A percentile compares a stretch with the other conserved stretches of the same genome.
These are phyloP conservation scores for Nymphalis urticae DNA, from an alignment of 2,888 invertebrate species.

Conservation along the genomic window DNA sequence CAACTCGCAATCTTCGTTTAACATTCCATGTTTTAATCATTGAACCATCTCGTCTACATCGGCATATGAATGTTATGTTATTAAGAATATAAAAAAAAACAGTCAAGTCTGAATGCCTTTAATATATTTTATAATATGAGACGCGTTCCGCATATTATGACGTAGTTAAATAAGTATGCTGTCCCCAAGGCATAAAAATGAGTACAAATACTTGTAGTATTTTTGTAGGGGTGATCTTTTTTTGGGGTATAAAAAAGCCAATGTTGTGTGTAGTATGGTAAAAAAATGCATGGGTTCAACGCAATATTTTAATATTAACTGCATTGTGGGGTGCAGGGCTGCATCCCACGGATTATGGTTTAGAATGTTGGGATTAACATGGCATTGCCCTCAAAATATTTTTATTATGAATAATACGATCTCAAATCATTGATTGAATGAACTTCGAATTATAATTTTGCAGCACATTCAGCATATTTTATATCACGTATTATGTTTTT, in stretches of 20 bases:
- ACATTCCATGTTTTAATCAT: too few relatives aligned
- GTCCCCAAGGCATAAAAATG: slow-evolving; percentile 58
- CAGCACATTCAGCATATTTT: too few relatives aligned
- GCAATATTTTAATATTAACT: slow-evolving; percentile 82
- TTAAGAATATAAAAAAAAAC: neutral
- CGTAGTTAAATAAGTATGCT: slow-evolving; percentile 64
- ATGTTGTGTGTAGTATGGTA: slow-evolving; percentile 77
- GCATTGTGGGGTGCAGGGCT: slow-evolving; percentile 70
- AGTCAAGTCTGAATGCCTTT: slow-evolving; percentile 14
- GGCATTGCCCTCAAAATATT: slow-evolving; percentile 36
- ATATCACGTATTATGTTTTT: too few relatives aligned
- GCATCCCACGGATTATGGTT: slow-evolving; percentile 57
- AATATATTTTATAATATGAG: slow-evolving; percentile 39
- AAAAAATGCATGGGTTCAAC: slow-evolving; percentile 76
- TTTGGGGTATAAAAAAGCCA: slow-evolving; percentile 63
- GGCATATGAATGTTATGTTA: too few relatives aligned
- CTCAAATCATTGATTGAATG: too few relatives aligned
- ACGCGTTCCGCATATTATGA: slow-evolving; percentile 55
- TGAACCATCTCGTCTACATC: too few relatives aligned
- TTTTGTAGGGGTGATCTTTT: slow-evolving; percentile 63
- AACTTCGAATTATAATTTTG: too few relatives aligned
- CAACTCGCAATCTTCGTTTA: too few relatives aligned
- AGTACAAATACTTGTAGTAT: slow-evolving; percentile 79
- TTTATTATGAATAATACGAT: too few relatives aligned
- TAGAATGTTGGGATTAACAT: slow-evolving; percentile 52